These are phyloP conservation scores for Pogonocherus hispidulus DNA, from an alignment of 2,888 invertebrate species.

Conservation along the genomic window DNA sequence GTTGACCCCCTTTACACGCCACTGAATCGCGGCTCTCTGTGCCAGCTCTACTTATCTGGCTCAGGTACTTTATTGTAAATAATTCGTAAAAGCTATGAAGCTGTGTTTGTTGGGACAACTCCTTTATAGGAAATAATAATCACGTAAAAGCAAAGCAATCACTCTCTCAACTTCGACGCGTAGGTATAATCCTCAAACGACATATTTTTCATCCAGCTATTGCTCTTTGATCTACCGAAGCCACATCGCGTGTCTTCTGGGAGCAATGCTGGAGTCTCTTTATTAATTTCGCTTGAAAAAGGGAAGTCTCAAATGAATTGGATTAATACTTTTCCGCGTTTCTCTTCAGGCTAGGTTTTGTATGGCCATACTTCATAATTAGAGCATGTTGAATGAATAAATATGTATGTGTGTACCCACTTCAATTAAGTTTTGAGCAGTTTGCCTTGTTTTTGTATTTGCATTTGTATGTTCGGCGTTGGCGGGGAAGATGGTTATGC, in stretches of 20 bases:
- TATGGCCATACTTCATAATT: neutral
- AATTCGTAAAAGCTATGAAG: too few species aligned
- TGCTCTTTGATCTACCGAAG: neutral
- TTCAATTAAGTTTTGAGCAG: neutral
- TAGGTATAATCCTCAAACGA: neutral
- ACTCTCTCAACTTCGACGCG: neutral
- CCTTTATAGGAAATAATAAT: neutral
- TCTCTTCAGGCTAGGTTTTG: neutral
- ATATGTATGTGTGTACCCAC: neutral
- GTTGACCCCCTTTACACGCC: too few species aligned
- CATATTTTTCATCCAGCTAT: neutral
- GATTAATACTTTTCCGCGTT: neutral
- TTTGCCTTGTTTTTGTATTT: neutral
- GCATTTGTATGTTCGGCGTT: neutral
- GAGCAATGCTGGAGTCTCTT: neutral
- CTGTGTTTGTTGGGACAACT: too few species aligned
- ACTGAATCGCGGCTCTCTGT: too few species aligned
- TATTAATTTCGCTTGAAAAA: neutral
- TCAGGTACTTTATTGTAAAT: too few species aligned
- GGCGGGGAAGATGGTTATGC: neutral
- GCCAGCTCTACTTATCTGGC: too few species aligned
- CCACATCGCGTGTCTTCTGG: neutral
- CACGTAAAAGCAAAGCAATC: neutral
- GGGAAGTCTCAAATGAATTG: neutral
- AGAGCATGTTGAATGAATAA: neutral